phyloP scores from a whole-genome alignment of 92 coral and sea anemone species.

The Pocillopora grandis region DNA sequence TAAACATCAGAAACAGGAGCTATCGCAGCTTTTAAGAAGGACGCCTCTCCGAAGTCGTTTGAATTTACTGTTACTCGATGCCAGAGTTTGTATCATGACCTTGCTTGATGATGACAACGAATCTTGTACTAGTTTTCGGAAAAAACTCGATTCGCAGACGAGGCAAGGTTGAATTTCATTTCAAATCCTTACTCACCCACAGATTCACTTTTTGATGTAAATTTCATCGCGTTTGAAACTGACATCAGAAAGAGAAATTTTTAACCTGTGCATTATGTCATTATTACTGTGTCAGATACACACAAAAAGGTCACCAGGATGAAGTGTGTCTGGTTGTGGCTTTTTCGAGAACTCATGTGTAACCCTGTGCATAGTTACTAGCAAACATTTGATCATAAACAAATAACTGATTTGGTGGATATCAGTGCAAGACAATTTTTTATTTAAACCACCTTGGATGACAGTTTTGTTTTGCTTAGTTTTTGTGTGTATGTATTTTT shows the following conservation, averaged over 20 bases:
- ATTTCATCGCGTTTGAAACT: constrained; percentile 16
- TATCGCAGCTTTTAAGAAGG: neutral
- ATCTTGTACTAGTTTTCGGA: neutral
- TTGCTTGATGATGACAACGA: neutral
- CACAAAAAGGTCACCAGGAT: neutral
- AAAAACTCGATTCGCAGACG: neutral
- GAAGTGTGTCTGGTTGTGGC: constrained; percentile 2
- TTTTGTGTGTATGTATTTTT: no score
- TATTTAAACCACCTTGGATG: constrained; percentile 5
- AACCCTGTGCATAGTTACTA: neutral
- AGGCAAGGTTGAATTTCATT: neutral
- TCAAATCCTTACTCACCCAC: neutral
- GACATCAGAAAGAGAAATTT: constrained; percentile 40
- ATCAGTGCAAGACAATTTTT: neutral
- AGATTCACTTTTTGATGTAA: constrained; percentile 7
- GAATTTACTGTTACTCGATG: neutral
- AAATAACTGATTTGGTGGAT: neutral
- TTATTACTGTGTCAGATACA: neutral
- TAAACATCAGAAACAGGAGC: constrained; percentile 26
- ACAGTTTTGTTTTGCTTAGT: neutral
- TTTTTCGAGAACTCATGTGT: neutral
- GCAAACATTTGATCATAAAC: neutral
- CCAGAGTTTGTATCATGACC: neutral
- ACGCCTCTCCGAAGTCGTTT: neutral
- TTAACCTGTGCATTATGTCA: neutral